A percentile compares a stretch with the other conserved stretches of the same genome.
Conservation (phyloP, 2,113 vertebrate species). For the Ochotona curzoniae region DNA sequence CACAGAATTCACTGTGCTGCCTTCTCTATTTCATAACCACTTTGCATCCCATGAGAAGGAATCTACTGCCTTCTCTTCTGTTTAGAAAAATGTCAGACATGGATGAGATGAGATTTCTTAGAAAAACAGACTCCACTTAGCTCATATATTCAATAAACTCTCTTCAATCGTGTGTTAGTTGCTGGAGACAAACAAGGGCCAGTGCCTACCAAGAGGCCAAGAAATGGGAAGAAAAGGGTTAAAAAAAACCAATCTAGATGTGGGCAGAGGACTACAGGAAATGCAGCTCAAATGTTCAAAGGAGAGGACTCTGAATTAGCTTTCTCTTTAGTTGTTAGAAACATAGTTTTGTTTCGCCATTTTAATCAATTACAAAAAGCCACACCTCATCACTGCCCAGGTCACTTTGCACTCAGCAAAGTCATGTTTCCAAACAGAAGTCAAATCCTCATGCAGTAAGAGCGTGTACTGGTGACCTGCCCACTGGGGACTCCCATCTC, state of each 20-base stretch:
- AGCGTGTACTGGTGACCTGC: neutral
- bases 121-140: neutral
- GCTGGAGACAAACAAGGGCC: neutral
- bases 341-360: neutral
- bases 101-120: neutral
- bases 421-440: neutral
- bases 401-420: neutral
- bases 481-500: neutral
- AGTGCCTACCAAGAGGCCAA: neutral
- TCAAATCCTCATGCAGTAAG: neutral
- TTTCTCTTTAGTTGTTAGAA: neutral
- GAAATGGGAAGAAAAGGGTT: neutral
- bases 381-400: neutral
- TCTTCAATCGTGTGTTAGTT: neutral
- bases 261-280: neutral
- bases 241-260: neutral
- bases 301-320: neutral
- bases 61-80: neutral
- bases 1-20: neutral
- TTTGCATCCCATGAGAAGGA: neutral
- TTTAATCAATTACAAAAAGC: conserved; percentile 26
- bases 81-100: neutral
- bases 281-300: neutral
- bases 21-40: neutral
- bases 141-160: neutral